Percentiles rank a stretch among this genome's conserved stretches.
Evolutionary conservation across 37 sponge, comb jelly and placozoan species (phyloP).

Genomic region (Eunapius fragilis): DNA sequence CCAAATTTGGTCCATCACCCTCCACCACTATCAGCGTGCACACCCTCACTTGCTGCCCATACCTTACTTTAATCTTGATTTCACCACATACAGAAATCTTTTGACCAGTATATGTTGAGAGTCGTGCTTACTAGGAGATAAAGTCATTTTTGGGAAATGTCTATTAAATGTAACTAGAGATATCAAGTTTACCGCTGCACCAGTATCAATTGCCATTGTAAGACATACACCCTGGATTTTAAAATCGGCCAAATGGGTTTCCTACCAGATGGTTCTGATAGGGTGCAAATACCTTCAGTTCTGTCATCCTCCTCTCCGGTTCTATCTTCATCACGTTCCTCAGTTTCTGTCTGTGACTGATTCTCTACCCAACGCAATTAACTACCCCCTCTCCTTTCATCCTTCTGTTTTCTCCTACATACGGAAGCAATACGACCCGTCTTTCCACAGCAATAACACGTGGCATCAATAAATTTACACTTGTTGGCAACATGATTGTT

Average conservation of each 20-base stretch:
- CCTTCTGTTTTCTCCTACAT: constrained; percentile 4
- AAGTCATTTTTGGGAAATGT: constrained; percentile 9
- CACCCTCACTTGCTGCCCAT: not conserved
- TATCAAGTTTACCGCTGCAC: constrained; percentile 24
- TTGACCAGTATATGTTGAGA: constrained; percentile 2
- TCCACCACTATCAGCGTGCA: constrained; percentile 14
- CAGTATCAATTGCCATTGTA: constrained; percentile 35
- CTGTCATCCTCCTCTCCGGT: constrained; percentile 5
- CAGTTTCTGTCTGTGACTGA: not conserved
- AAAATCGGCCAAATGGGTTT: not conserved
- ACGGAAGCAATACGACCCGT: constrained; percentile 9
- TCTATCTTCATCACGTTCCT: not conserved
- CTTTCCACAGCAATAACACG: constrained; percentile 14
- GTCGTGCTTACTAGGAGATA: not conserved
- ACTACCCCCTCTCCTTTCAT: not conserved
- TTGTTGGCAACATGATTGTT: not conserved
- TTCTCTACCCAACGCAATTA: not conserved
- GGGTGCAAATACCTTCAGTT: not conserved
- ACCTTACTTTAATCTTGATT: constrained; percentile 13
- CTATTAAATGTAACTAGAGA: not conserved
- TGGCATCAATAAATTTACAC: not conserved
- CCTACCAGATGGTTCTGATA: not conserved
- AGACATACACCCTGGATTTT: not conserved
- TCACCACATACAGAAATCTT: not conserved
- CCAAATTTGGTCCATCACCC: constrained; percentile 27